phyloP scores from a whole-genome alignment of 1,140 invertebrate species.

The Watersipora subatra region DNA sequence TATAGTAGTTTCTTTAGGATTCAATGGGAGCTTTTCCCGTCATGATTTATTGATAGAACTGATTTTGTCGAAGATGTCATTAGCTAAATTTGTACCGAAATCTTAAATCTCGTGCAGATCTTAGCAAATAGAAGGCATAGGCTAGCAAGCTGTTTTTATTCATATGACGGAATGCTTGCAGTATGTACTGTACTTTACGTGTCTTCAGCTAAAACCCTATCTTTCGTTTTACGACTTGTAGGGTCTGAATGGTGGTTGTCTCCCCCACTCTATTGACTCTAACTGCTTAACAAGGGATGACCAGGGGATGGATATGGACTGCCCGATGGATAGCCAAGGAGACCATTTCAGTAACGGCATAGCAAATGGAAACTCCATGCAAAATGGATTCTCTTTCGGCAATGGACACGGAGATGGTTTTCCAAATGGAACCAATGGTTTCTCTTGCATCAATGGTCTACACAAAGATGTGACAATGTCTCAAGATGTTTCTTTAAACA shows the following conservation, averaged over 20 bases:
- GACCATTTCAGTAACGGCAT: slow-evolving; percentile 4
- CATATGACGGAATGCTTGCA: too few species aligned
- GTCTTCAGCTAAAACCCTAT: too few species aligned
- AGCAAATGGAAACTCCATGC: slow-evolving; percentile 15
- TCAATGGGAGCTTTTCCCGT: too few species aligned
- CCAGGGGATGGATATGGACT: slow-evolving; percentile 4
- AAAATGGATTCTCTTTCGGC: neutral
- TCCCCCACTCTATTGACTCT: neutral
- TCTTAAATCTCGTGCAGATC: too few species aligned
- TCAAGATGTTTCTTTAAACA: slow-evolving; percentile 11
- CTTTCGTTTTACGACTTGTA: too few species aligned
- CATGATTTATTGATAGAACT: too few species aligned
- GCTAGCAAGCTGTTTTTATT: too few species aligned
- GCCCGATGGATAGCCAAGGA: neutral
- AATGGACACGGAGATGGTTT: neutral
- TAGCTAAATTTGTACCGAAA: too few species aligned
- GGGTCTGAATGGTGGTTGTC: slow-evolving; percentile 1
- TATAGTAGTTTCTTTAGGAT: too few species aligned
- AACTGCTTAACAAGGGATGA: neutral
- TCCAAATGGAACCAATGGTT: neutral
- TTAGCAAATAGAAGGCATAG: too few species aligned
- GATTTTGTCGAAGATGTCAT: too few species aligned
- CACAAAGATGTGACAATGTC: slow-evolving; percentile 8
- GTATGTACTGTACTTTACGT: too few species aligned
- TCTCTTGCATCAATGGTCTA: neutral